Evolutionary conservation across 2,888 invertebrate genomes (phyloP).

Genomic region (Netelia fuscicornis): DNA sequence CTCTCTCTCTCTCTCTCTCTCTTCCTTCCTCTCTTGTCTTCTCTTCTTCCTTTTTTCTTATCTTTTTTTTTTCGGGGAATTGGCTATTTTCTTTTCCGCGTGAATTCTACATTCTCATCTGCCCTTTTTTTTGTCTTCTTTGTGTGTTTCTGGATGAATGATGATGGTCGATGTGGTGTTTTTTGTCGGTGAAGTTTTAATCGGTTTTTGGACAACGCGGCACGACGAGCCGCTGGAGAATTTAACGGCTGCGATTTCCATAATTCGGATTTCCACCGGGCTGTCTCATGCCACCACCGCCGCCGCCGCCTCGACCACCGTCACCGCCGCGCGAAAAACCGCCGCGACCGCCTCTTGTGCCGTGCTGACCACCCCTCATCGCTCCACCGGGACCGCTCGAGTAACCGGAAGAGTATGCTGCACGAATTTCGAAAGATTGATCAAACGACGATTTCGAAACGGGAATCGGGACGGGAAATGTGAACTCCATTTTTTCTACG

Average conservation of each 20-base stretch:
- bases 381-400: slow-evolving; percentile 82
- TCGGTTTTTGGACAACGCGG: slow-evolving; percentile 62
- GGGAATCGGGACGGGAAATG: no score
- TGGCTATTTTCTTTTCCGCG: slow-evolving; percentile 32
- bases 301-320: slow-evolving; percentile 79
- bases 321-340: slow-evolving; percentile 81
- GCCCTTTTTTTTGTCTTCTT: slow-evolving; percentile 22
- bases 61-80: slow-evolving; percentile 13
- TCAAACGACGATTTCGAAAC: not conserved
- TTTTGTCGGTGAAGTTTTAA: slow-evolving; percentile 36
- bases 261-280: slow-evolving; percentile 80
- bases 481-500: no score
- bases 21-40: not conserved
- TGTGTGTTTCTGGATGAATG: slow-evolving; percentile 56
- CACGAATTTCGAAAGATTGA: not conserved
- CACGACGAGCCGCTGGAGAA: slow-evolving; percentile 56
- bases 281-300: slow-evolving; percentile 80
- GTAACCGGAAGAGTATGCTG: slow-evolving; percentile 63
- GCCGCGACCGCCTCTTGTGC: slow-evolving; percentile 81
- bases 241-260: slow-evolving; percentile 82
- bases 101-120: slow-evolving; percentile 3
- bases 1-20: not conserved
- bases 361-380: slow-evolving; percentile 82
- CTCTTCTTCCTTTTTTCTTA: slow-evolving; percentile 9
- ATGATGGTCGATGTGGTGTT: slow-evolving; percentile 47